Base-by-base conservation (phyloP, 2,888 invertebrate genomes). In the Agrochola circellaris region DNA sequence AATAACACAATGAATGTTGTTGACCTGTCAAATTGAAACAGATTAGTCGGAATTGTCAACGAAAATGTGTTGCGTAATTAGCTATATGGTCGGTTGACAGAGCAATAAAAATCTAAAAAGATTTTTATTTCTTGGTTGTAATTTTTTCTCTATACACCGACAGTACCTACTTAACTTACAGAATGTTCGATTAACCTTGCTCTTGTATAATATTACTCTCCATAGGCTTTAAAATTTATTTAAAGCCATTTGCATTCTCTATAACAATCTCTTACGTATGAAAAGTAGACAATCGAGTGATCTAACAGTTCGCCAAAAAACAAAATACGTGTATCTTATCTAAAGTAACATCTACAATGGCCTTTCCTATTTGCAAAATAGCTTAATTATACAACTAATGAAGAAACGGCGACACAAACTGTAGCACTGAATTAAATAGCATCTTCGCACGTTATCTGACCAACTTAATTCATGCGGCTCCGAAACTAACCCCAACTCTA, bases 401-500 rank as follows among this genome's bases (percentile, higher is more conserved):
- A 88, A 88, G 88, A 87, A 88, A 90, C 84, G 79, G 84, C 84
- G 89, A 88, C 87, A 87, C 85, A 87, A 89, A 87, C 86, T 77
- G 68, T 88, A 82, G 72, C 87, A 84, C 81, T 84, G 81, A 87
- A 86, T 85, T 82, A 84, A 82, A 75, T 67, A 78, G 83, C 83
- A 87, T 89, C 87, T 91, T 91, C 90, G 86, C 91, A 89, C 89
- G 86, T 91, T 90, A 89, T 87, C 85, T 69, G 66, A 75, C 85
- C 78, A 85, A 80, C 82, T 78, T 79, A 80, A 70, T 7, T 7
- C 2, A 13, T 34, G 60, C 64, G 26, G 68, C 38, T 76, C 70
- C 69, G 48, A 79, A 83, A 75, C 65, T 58, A 38, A 30, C 58
- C 38, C 38, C 8, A 51, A 54, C 11, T 69, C 17, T 20, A 85